These are phyloP conservation scores for Teleogryllus oceanicus DNA, from an alignment of 2,888 invertebrate species.

Conservation along the genomic window DNA sequence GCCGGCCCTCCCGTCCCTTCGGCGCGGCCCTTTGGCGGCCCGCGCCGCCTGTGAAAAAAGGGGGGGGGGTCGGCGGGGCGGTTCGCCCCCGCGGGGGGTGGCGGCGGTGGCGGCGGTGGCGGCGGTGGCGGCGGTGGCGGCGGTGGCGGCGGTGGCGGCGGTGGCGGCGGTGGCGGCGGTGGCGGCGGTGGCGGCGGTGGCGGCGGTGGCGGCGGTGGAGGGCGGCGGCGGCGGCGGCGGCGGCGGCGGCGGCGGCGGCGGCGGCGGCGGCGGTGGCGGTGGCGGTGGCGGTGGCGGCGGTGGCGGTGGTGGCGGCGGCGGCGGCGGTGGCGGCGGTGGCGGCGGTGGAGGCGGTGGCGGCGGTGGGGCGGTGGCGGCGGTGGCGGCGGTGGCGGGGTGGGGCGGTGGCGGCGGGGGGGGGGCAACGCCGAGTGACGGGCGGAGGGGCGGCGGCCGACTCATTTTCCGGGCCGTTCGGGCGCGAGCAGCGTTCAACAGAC, in stretches of 20 bases:
- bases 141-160: neutral
- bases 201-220: neutral
- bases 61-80: too few species aligned
- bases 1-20: conserved; percentile 4
- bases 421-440: neutral
- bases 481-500: neutral
- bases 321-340: neutral
- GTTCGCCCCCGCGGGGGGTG: neutral
- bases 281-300: neutral
- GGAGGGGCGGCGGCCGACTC: neutral
- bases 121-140: neutral
- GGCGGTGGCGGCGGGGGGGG: neutral
- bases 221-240: too few species aligned
- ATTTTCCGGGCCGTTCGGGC: neutral
- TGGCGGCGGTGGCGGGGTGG: neutral
- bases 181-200: neutral
- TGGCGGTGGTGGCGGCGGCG: neutral
- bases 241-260: neutral
- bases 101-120: neutral
- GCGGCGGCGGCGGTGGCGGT: neutral
- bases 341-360: neutral
- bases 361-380: neutral
- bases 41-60: conserved; percentile 18
- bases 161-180: neutral
- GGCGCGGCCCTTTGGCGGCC: neutral